phyloP scores from a whole-genome alignment of 2,888 invertebrate genomes.

The Lypha dubia region DNA sequence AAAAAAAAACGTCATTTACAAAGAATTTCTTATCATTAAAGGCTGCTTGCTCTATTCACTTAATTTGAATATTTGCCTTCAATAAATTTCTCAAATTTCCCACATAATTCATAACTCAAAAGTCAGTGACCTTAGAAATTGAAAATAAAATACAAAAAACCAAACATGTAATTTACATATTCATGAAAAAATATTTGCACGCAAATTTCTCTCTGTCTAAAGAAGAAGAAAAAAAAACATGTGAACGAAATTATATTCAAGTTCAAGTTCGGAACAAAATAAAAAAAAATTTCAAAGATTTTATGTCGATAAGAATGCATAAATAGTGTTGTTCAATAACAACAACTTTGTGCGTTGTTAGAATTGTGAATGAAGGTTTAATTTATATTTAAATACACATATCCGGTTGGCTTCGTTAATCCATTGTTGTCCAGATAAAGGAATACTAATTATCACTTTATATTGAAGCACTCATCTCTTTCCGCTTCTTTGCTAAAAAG shows the following conservation, averaged over 20 bases:
- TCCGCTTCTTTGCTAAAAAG: too few species aligned
- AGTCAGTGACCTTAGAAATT: slow-evolving; percentile 6
- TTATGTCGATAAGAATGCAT: neutral
- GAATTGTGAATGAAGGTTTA: slow-evolving; percentile 21
- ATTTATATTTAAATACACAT: too few species aligned
- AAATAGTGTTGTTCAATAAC: neutral
- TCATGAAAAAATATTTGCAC: slow-evolving; percentile 11
- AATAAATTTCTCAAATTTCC: neutral
- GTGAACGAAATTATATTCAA: slow-evolving; percentile 29
- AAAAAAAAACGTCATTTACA: neutral
- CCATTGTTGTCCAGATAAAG: too few species aligned
- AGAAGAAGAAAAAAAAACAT: neutral
- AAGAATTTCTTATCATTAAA: neutral
- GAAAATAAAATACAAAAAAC: neutral
- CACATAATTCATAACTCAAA: slow-evolving; percentile 14
- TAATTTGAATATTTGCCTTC: neutral
- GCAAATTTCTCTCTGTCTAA: neutral
- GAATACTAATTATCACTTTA: too few species aligned
- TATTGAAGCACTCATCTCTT: too few species aligned
- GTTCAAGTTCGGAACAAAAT: slow-evolving; percentile 60
- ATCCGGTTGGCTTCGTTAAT: too few species aligned
- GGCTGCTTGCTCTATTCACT: neutral
- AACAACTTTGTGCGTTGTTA: neutral
- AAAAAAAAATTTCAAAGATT: neutral
- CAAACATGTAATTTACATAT: neutral